phyloP scores from a whole-genome alignment of 2,113 vertebrate genomes.

The Dicerorhinus sumatrensis region DNA sequence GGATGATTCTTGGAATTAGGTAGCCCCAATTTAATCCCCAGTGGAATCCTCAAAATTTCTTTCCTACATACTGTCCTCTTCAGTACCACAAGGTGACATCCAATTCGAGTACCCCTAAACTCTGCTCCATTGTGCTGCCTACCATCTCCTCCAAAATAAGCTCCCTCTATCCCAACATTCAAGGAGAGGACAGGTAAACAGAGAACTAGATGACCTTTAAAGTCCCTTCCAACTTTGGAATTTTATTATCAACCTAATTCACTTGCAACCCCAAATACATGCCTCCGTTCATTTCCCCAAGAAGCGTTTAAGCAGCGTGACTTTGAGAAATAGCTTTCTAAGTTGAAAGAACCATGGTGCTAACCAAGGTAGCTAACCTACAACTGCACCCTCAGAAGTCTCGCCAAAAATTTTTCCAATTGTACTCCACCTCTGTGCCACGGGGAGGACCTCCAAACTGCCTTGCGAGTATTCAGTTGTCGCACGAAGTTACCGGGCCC shows the following conservation, averaged over 20 bases:
- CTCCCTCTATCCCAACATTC: constrained; percentile 1
- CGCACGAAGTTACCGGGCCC: constrained; percentile 9
- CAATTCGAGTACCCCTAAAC: constrained; percentile 38
- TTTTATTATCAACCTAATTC: constrained; percentile 59
- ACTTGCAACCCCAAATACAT: constrained; percentile 39
- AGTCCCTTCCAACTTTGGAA: constrained; percentile 51
- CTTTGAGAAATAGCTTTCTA: constrained; percentile 41
- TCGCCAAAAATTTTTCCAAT: constrained; percentile 44
- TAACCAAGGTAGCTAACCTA: neutral
- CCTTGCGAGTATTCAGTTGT: constrained; percentile 49
- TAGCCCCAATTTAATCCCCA: constrained; percentile 40
- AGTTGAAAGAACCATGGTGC: constrained; percentile 34
- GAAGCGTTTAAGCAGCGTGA: neutral
- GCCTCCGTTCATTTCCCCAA: constrained; percentile 1
- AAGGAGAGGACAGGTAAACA: constrained; percentile 43
- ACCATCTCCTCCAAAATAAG: constrained; percentile 31
- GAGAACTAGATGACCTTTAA: constrained; percentile 58
- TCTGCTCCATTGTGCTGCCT: constrained; percentile 31
- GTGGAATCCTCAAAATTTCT: constrained; percentile 54
- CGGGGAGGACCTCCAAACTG: constrained; percentile 50
- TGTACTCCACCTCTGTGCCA: constrained; percentile 26
- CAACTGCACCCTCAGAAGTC: constrained; percentile 51
- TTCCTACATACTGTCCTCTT: constrained; percentile 33
- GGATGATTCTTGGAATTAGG: constrained; percentile 19
- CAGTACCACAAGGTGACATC: constrained; percentile 22